These are phyloP conservation scores for Drosophila monieri DNA, from an alignment of 2,888 invertebrate genomes.

Conservation along the genomic window DNA sequence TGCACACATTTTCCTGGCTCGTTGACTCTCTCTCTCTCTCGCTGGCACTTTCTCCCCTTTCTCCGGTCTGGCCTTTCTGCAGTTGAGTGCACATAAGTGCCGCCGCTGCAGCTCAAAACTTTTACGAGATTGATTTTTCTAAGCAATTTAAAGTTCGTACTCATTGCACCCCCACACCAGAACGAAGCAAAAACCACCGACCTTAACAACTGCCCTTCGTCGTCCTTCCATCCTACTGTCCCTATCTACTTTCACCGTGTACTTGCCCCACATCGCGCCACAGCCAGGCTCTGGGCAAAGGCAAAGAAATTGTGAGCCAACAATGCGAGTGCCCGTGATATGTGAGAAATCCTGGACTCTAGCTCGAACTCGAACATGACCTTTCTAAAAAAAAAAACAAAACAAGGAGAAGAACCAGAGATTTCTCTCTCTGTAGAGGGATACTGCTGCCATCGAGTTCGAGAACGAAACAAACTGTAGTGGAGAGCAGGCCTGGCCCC, in stretches of 20 bases:
- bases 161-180: constrained; percentile 29
- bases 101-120: constrained; percentile 62
- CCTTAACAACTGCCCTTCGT: constrained; percentile 7
- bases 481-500: constrained; percentile 11
- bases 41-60: constrained; percentile 26
- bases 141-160: constrained; percentile 76
- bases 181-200: constrained; percentile 25
- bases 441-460: constrained; percentile 1
- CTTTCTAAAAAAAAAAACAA: too few species aligned
- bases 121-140: constrained; percentile 79
- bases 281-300: neutral
- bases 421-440: constrained; percentile 12
- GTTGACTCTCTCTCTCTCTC: constrained; percentile 24
- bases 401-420: neutral
- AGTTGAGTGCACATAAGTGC: constrained; percentile 59
- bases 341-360: constrained; percentile 32
- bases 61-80: neutral
- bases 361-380: too few species aligned
- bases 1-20: constrained; percentile 41
- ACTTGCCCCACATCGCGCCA: constrained; percentile 1
- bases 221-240: neutral
- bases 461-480: constrained; percentile 32
- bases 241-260: neutral
- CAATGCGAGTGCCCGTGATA: constrained; percentile 31
- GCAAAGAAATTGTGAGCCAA: constrained; percentile 31